Evolutionary conservation across 2,113 vertebrate species (phyloP), one percentile per base, ranked within the genome.

Genomic region (Xenus cinereus): DNA sequence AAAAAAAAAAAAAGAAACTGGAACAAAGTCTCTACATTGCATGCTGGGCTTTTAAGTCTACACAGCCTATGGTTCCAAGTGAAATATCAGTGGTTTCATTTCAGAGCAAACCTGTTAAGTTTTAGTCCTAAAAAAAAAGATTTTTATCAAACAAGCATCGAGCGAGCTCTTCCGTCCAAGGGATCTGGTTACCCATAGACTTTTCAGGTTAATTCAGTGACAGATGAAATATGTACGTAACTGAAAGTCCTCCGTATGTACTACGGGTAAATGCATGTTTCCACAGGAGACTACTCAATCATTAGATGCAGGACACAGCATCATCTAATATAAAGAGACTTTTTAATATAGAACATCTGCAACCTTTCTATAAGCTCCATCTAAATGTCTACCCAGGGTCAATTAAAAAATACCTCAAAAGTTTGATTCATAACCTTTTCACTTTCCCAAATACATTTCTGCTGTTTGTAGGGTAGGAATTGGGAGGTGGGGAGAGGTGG

Each of bases 271-370:
- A 98, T 89, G 97, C 78, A 87, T 72, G 94, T 96, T 98, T 97
- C 95, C 98, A 98, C 98, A 97, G 96, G 97, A 98, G 97, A 98
- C 95, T 89, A 95, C 84, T 98, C 97, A 97, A 97, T 98, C 97
- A 97, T 94, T 89, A 97, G 68, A 87, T 91, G 80, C 84, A 75
- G 94, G 96, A 63, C 94, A 96, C 89, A 97, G 90, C 93, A 97
- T 93, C 96, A 94, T 97, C 96, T 96, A 97, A 97, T 96, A 97
- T 80, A 98, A 96, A 98, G 95, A 89, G 97, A 96, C 94, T 97
- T 97, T 79, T 94, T 98, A 98, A 98, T 97, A 97, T n/a, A 97
- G 95, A 98, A 97, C 98, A 98, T 97, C 97, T 98, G 98, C 96
- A 98, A 94, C 94, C 95, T 87, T 90, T 97, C 73, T 89, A 83